Evolutionary conservation across 2,797 vertebrate species (phyloP).

Genomic region (Spinus olivaceus): DNA sequence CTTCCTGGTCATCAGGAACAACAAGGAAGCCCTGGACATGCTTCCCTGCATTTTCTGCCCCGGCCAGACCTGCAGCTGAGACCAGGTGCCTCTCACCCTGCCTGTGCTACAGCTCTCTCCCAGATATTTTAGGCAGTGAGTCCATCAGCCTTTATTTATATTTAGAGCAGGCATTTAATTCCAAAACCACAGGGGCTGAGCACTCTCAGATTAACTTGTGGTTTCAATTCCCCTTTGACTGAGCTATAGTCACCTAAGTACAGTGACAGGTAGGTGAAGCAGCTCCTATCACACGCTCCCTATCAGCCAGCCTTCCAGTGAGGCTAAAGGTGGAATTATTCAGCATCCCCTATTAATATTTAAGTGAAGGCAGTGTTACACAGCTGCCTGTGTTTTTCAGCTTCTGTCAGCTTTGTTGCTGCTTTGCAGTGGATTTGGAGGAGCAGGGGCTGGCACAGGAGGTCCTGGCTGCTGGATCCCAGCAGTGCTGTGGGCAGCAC

Average conservation of each 20-base stretch:
- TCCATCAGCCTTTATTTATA: neutral
- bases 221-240: neutral
- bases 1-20: neutral
- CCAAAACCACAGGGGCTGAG: neutral
- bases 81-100: neutral
- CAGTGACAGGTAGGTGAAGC: neutral
- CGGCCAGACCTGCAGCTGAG: neutral
- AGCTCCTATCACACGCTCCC: neutral
- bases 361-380: neutral
- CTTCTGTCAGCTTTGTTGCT: neutral
- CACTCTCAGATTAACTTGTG: neutral
- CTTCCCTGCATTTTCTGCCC: neutral
- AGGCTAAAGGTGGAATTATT: neutral
- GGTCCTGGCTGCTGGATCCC: neutral
- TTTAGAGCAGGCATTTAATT: neutral
- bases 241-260: neutral
- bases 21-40: neutral
- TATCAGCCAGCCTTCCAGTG: neutral
- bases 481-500: neutral
- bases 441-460: neutral
- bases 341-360: neutral
- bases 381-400: neutral
- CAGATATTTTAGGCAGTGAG: neutral
- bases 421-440: neutral
- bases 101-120: neutral